Percentiles rank a stretch among this genome's conserved stretches.
phyloP scores from a whole-genome alignment of 1,140 invertebrate species.

The Drosophila ohnishii region DNA sequence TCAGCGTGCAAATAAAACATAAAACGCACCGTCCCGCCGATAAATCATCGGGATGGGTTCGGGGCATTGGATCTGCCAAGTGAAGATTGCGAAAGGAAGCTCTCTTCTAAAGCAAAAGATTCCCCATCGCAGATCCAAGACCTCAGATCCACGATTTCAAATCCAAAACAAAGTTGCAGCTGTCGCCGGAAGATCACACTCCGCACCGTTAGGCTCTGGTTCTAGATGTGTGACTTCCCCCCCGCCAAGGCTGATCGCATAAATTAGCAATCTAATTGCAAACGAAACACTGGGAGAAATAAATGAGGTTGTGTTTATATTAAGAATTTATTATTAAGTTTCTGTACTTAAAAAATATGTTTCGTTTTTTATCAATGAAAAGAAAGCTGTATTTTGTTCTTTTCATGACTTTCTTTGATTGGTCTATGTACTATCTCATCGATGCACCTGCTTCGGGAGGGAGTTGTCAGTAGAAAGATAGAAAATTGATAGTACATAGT shows the following conservation, averaged over 20 bases:
- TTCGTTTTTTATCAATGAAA: too few relatives aligned
- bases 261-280: constrained; percentile 79
- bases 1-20: constrained; percentile 75
- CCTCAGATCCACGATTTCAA: neutral
- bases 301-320: too few relatives aligned
- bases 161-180: constrained; percentile 31
- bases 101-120: neutral
- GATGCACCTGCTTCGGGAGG: too few relatives aligned
- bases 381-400: too few relatives aligned
- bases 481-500: too few relatives aligned
- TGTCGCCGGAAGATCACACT: constrained; percentile 46
- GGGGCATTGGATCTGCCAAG: constrained; percentile 23
- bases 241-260: constrained; percentile 51
- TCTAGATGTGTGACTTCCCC: constrained; percentile 16
- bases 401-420: too few relatives aligned
- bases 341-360: too few relatives aligned
- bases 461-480: too few relatives aligned
- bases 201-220: constrained; percentile 18
- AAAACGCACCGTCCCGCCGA: constrained; percentile 70
- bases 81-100: constrained; percentile 19
- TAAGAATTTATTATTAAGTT: too few relatives aligned
- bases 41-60: constrained; percentile 65
- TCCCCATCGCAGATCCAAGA: neutral
- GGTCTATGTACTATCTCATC: too few relatives aligned
- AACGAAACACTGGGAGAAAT: constrained; percentile 7